Evolutionary conservation across 2,113 vertebrate genomes (phyloP), one percentile per base, ranked within the genome.

Genomic region (Phasianus colchicus): DNA sequence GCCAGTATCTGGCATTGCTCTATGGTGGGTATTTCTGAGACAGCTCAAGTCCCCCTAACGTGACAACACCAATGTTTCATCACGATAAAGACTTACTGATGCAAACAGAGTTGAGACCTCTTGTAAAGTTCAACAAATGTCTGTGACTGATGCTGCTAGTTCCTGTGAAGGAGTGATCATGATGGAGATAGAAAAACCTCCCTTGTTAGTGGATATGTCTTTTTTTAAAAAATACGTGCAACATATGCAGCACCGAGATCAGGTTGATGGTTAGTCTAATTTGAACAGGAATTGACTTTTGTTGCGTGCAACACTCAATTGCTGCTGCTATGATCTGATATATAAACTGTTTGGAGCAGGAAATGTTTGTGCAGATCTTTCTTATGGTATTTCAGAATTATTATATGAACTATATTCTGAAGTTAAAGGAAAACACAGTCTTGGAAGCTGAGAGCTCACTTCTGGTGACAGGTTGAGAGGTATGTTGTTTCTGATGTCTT

Each of bases 381-480:
- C 25, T 77, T 61, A 43, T 36, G 45, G 8, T 88, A 61, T 90
- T 65, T 91, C 34, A 72, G 55, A 92, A 64, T 69, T 72, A 42
- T 71, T 71, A 5, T 29, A 30, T 43, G 67, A 83, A 19, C 63
- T 89, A 43, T 66, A 79, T 87, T 93, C 43, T 65, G 12, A 92
- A 93, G 54, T 48, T 70, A 87, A 13, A 1, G 6, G 63, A 57
- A 88, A 81, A 77, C 17, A 29, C n/a, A 73, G 11, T 78, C 42
- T 83, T 43, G 36, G 24, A 45, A 40, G 50, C 58, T 76, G 42
- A 57, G 47, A 86, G 47, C 58, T 92, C 38, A 15, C 16, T 66
- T 88, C 16, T 80, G 38, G 38, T 83, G 74, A 85, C 67, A 82
- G 87, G 48, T 84, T 73, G 83, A 96, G 90, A 77, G 61, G 16